phyloP scores from a whole-genome alignment of 2,797 vertebrate species.

The Euphonia xanthogaster region DNA sequence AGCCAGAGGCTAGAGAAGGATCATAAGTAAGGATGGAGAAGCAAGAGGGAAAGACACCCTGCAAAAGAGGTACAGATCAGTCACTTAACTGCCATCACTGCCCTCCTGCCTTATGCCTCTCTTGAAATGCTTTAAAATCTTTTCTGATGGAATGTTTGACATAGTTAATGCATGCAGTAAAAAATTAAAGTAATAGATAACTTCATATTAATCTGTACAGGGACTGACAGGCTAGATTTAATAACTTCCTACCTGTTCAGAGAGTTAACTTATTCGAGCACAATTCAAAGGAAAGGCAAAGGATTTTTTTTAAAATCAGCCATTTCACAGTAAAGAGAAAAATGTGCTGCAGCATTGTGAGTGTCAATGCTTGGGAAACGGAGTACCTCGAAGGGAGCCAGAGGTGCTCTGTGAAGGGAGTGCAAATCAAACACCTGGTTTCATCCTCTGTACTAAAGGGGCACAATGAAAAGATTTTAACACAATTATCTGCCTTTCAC shows the following conservation, averaged over 20 bases:
- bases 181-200: slow-evolving; percentile 65
- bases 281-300: slow-evolving; percentile 33
- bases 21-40: background rate
- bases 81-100: background rate
- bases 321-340: slow-evolving; percentile 47
- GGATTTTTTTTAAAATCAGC: background rate
- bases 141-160: slow-evolving; percentile 64
- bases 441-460: background rate
- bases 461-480: background rate
- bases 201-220: slow-evolving; percentile 64
- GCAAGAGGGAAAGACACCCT: background rate
- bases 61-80: background rate
- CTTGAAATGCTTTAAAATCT: slow-evolving; percentile 19
- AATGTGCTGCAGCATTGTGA: background rate
- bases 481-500: background rate
- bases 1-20: background rate
- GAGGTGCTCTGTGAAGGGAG: background rate
- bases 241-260: slow-evolving; percentile 47
- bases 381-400: slow-evolving; percentile 11
- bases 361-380: background rate
- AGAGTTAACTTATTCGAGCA: slow-evolving; percentile 54
- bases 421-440: background rate
- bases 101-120: slow-evolving; percentile 16
- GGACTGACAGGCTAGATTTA: slow-evolving; percentile 60
- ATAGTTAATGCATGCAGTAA: slow-evolving; percentile 57